Base-by-base conservation (phyloP, 2,113 vertebrate species). In the Psilopogon haemacephalus region DNA sequence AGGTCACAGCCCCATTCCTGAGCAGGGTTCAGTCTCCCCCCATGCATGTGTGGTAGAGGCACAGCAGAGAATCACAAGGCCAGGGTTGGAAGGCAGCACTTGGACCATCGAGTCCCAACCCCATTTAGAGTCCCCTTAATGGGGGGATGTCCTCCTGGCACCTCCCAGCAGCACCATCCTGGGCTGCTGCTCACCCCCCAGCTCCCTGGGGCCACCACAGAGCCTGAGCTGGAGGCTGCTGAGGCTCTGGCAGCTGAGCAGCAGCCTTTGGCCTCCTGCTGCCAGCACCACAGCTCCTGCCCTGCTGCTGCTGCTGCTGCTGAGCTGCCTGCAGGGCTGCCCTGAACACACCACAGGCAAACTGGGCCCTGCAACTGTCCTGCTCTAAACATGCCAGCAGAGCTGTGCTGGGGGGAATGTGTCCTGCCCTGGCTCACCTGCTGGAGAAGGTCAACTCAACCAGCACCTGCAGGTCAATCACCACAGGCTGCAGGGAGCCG, bases 191-290 rank as follows among this genome's bases (percentile, higher is more conserved):
- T 74, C 56, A 48, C 48, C 26, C 21, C 27, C 33, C 33, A 28
- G 21, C 63, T 37, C 83, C 24, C 21, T 15, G 35, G 23, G 37
- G 11, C 14, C 54, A 59, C 33, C 27, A 42, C 14, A 20, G 37
- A 16, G 28, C 26, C 48, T 0, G 0, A 13, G 4, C 1, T 1
- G 2, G 60, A 46, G 38, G 13, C 2, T 44, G 5, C 52, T 46
- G 63, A 32, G 12, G 24, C 42, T 50, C 11, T 28, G 46, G 48
- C 87, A 55, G 21, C 8, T 12, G 15, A 54, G 54, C 24, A n/a
- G 2, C 46, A 58, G 7, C 28, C 15, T 37, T 26, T 19, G 35
- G 16, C 15, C 38, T 69, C 42, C 14, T 14, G n/a, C 12, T 67
- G 71, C 65, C 83, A 79, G 64, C 40, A 24, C 15, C 30, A 33